A percentile compares a stretch with the other conserved stretches of the same genome.
phyloP scores from a whole-genome alignment of 1,140 invertebrate species.

The Zaprionus africanus region DNA sequence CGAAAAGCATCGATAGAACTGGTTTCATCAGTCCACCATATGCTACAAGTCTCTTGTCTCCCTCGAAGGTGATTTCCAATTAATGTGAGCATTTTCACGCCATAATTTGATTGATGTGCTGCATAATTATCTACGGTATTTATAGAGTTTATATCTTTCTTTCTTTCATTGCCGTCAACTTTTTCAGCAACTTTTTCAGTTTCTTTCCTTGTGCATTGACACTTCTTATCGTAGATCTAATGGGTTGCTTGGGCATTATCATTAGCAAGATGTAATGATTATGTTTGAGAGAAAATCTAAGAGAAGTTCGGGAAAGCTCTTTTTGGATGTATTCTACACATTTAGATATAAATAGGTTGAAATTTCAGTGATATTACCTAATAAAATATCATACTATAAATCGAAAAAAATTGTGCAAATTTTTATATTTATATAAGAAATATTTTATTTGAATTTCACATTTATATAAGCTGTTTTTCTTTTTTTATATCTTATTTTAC shows the following conservation, averaged over 20 bases:
- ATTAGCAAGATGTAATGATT: background rate
- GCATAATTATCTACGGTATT: slow-evolving; percentile 47
- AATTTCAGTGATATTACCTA: too few relatives aligned
- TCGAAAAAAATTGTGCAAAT: too few relatives aligned
- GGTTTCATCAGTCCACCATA: slow-evolving; percentile 13
- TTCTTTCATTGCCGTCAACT: background rate
- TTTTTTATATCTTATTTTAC: too few relatives aligned
- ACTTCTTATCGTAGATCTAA: slow-evolving; percentile 39
- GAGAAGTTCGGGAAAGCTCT: background rate
- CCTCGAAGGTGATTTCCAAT: slow-evolving; percentile 51
- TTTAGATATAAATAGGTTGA: too few relatives aligned
- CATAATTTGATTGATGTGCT: slow-evolving; percentile 62
- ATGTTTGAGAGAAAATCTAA: background rate
- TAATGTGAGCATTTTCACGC: slow-evolving; percentile 69
- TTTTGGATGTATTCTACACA: background rate
- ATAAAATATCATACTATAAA: too few relatives aligned
- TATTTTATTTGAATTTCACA: too few relatives aligned
- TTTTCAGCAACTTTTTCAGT: background rate
- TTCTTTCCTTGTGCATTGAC: background rate
- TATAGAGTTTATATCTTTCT: slow-evolving; percentile 40
- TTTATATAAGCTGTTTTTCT: too few relatives aligned
- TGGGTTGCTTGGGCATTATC: background rate
- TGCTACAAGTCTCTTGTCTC: slow-evolving; percentile 33
- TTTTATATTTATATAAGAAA: too few relatives aligned
- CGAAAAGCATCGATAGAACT: slow-evolving; percentile 13